phyloP scores from a whole-genome alignment of 2,113 vertebrate species.

The Anolis sagrei region DNA sequence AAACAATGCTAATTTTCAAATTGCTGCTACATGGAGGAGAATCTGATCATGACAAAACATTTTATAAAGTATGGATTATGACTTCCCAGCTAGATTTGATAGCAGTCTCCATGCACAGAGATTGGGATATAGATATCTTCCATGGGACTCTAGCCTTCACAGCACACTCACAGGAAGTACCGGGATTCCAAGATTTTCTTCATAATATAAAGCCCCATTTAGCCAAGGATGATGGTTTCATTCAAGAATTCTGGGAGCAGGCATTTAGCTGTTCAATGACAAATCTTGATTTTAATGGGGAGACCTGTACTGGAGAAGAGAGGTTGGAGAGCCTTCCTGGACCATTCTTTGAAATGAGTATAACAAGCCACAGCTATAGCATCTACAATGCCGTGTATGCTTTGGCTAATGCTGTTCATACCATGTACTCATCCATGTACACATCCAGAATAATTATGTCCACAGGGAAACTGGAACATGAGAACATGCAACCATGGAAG shows the following conservation, averaged over 20 bases:
- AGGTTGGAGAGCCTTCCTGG: background rate
- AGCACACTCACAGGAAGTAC: background rate
- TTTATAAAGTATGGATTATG: constrained; percentile 24
- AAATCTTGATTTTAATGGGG: background rate
- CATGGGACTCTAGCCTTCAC: constrained; percentile 2
- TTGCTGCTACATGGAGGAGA: background rate
- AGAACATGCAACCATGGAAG: background rate
- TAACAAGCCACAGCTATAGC: constrained; percentile 21
- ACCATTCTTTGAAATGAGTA: constrained; percentile 23
- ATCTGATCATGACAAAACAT: background rate
- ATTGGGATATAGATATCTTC: background rate
- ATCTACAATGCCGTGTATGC: constrained; percentile 28
- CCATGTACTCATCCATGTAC: background rate
- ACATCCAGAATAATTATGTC: background rate
- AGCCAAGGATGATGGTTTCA: background rate
- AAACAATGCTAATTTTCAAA: background rate
- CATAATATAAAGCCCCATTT: background rate
- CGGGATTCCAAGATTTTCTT: background rate
- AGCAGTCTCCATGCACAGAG: background rate
- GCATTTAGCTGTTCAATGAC: constrained; percentile 7
- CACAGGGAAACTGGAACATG: background rate
- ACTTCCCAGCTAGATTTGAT: background rate
- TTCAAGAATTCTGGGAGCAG: constrained; percentile 6
- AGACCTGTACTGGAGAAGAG: background rate
- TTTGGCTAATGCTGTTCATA: background rate